Percentiles rank a stretch among this genome's conserved stretches.
Conservation (phyloP, 2,113 vertebrate genomes). For the Arizona elegans region DNA sequence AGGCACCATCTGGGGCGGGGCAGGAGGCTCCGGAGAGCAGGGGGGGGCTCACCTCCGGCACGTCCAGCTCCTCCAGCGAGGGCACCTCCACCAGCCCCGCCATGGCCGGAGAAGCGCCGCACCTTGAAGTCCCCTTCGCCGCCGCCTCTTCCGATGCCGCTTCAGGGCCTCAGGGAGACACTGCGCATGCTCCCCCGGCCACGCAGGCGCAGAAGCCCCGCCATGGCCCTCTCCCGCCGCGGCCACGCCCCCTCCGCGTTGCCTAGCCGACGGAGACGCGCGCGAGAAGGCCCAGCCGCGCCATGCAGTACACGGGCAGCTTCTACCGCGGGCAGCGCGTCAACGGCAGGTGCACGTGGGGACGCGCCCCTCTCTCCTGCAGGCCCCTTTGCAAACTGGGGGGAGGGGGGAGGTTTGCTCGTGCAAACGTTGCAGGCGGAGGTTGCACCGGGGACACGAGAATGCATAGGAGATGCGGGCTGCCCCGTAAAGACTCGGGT, state of each 20-base stretch:
- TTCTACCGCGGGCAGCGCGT: constrained; percentile 69
- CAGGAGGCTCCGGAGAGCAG: background rate
- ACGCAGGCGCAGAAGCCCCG: background rate
- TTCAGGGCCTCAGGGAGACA: background rate
- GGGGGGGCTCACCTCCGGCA: constrained; percentile 82
- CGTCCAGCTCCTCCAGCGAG: constrained; percentile 80
- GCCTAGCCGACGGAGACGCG: background rate
- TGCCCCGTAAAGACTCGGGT: background rate
- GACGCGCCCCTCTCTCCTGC: too few relatives aligned
- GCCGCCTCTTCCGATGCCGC: background rate
- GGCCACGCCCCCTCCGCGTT: background rate
- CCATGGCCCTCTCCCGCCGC: background rate
- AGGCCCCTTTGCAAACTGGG: too few relatives aligned
- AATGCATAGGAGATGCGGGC: background rate
- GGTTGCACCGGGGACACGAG: background rate
- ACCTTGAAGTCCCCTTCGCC: constrained; percentile 67
- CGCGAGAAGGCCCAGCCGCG: too few relatives aligned
- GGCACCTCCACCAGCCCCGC: constrained; percentile 76
- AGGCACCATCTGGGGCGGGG: background rate
- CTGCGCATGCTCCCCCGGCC: constrained; percentile 42
- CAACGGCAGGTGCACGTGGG: constrained; percentile 71
- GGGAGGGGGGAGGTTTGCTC: background rate
- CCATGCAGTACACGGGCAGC: constrained; percentile 28
- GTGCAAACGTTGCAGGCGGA: background rate
- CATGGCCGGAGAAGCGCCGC: constrained; percentile 61